Evolutionary conservation across 2,113 vertebrate species (phyloP), one percentile per base, ranked within the genome.

Genomic region (Heterochromis multidens): DNA sequence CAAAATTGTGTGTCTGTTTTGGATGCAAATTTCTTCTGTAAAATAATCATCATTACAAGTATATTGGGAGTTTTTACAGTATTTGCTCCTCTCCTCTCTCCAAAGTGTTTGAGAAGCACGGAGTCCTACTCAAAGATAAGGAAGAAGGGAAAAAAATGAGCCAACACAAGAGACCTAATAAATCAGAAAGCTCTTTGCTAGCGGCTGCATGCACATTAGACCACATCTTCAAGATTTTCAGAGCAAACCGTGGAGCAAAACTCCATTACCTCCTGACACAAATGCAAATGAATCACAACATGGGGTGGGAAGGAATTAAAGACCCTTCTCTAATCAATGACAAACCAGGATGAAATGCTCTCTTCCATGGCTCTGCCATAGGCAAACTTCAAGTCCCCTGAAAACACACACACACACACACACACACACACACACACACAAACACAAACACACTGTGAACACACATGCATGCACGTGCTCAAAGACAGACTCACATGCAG

Each of bases 211-310:
- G 97, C 98, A 98, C 98, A 99, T 98, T 98, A 99, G 98, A 97
- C 97, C 97, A 97, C 97, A 97, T 98, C 97, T 98, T 97, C 96
- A 96, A 97, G 97, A 98, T 97, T 98, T 96, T 98, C 97, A 97
- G 97, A 97, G 97, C 95, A 96, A 97, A 97, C 97, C 97, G 96
- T 97, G 95, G 97, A 97, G 97, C 92, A 98, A 98, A 99, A 98
- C 97, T 98, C 97, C 98, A 99, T 99, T 99, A 99, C 98, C 97
- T 98, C 98, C 97, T 98, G 98, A 99, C 97, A 98, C 97, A 97
- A 97, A 99, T 99, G 98, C 98, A 99, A 99, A 99, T 99, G 98
- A 98, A 98, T 98, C 98, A 97, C 98, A 98, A 98, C 98, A 99
- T 98, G 98, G 97, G 98, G 98, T 98, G 97, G 97, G 97, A 95